Conservation (phyloP, 1,140 invertebrate species). For the Caerostris darwini region DNA sequence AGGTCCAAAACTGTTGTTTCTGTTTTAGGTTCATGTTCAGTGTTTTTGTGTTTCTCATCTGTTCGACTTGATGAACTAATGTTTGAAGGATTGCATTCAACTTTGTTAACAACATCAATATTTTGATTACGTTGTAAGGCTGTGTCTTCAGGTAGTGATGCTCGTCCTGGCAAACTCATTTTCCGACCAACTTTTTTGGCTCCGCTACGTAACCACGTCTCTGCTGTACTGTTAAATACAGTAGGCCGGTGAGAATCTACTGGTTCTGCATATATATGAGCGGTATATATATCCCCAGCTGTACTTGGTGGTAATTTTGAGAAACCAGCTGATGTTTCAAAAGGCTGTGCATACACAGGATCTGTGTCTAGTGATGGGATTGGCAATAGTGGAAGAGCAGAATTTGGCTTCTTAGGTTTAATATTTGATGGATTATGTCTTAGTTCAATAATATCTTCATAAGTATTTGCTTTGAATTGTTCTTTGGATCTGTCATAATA, state of each 20-base stretch:
- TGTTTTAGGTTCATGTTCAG: not conserved
- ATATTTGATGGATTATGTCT: constrained; percentile 6
- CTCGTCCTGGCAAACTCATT: constrained; percentile 42
- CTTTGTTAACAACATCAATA: not conserved
- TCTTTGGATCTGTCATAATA: not conserved
- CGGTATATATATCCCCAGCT: constrained; percentile 40
- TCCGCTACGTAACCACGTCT: constrained; percentile 50
- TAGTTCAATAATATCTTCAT: constrained; percentile 57
- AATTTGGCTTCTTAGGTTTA: not conserved
- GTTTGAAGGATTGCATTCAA: not conserved
- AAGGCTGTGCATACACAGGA: constrained; percentile 70
- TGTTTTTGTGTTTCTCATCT: not conserved
- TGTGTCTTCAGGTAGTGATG: not conserved
- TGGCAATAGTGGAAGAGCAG: constrained; percentile 29
- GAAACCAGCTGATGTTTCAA: constrained; percentile 30
- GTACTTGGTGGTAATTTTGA: not conserved
- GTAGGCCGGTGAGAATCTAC: constrained; percentile 30
- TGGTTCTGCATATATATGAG: constrained; percentile 74
- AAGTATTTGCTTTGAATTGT: not conserved
- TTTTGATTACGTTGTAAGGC: not conserved
- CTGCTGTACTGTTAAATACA: constrained; percentile 3
- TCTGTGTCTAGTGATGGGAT: constrained; percentile 46
- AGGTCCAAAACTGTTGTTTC: not conserved
- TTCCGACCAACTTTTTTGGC: constrained; percentile 41
- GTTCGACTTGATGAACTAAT: not conserved